Evolutionary conservation across 1,140 invertebrate genomes (phyloP).

Genomic region (Mizuhopecten yessoensis): DNA sequence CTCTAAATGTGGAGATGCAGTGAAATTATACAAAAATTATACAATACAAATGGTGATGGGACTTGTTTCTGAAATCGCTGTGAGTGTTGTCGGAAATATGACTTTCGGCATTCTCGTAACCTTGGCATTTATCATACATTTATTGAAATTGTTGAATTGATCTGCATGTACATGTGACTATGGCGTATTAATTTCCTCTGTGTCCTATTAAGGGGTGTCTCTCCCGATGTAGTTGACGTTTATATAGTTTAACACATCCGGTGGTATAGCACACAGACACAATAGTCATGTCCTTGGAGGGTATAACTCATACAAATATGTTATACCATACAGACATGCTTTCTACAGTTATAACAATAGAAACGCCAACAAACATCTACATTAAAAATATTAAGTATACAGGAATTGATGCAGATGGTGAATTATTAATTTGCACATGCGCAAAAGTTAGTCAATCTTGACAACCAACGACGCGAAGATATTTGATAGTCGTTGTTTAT

Average conservation of each 20-base stretch:
- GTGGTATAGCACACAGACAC: not conserved
- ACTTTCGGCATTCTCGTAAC: no score
- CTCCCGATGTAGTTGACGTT: not conserved
- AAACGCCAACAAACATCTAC: not conserved
- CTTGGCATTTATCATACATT: no score
- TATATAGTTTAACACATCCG: not conserved
- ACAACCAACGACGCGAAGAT: not conserved
- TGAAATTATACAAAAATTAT: no score
- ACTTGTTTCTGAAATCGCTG: no score
- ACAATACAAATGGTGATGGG: no score
- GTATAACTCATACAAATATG: not conserved
- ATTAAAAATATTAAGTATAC: not conserved
- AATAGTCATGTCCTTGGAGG: not conserved
- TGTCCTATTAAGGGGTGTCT: not conserved
- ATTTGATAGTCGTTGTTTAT: not conserved
- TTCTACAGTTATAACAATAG: not conserved
- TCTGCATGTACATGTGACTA: not conserved
- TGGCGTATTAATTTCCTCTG: not conserved
- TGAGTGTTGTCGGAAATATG: no score
- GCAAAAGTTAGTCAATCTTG: not conserved
- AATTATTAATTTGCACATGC: not conserved
- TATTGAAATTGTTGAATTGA: no score
- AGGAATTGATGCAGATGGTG: not conserved
- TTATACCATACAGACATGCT: not conserved
- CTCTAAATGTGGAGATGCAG: no score